Percentiles rank a stretch among this genome's conserved stretches.
Conservation (phyloP, 2,888 invertebrate genomes). For the Corbicula japonica region DNA sequence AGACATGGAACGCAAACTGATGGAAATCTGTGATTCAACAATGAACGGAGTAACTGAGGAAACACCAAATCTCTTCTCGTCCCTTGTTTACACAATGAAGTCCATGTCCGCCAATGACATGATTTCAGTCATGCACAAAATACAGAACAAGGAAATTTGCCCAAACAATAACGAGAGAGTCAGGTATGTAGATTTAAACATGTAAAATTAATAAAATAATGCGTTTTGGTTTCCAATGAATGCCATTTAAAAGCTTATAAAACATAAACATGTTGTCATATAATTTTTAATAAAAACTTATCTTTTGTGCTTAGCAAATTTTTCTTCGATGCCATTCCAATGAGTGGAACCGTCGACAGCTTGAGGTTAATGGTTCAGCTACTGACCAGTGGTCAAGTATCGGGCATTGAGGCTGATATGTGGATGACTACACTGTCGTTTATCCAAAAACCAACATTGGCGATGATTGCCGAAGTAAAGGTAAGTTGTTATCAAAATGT, state of each 20-base stretch:
- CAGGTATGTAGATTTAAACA: constrained; percentile 67
- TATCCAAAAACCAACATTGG: constrained; percentile 88
- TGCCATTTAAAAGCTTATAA: too few species aligned
- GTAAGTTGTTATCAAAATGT: constrained; percentile 77
- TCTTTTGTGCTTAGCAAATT: constrained; percentile 89
- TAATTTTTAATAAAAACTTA: background rate
- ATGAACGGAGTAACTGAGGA: constrained; percentile 85
- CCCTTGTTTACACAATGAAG: constrained; percentile 86
- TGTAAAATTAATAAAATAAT: background rate
- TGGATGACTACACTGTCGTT: constrained; percentile 96
- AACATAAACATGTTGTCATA: too few species aligned
- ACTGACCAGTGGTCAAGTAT: constrained; percentile 90
- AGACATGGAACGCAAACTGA: constrained; percentile 70
- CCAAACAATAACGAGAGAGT: constrained; percentile 71
- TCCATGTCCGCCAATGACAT: constrained; percentile 84
- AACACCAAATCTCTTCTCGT: constrained; percentile 87
- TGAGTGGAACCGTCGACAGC: constrained; percentile 93
- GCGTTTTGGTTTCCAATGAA: background rate
- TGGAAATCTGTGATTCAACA: constrained; percentile 77
- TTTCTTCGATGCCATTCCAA: constrained; percentile 94
- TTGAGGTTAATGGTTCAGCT: constrained; percentile 94
- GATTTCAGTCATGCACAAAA: constrained; percentile 70
- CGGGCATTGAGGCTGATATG: constrained; percentile 90
- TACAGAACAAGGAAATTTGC: constrained; percentile 73
- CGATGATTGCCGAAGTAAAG: constrained; percentile 86